These are phyloP conservation scores for Xestobium rufovillosum DNA, from an alignment of 2,888 invertebrate genomes.

Conservation along the genomic window DNA sequence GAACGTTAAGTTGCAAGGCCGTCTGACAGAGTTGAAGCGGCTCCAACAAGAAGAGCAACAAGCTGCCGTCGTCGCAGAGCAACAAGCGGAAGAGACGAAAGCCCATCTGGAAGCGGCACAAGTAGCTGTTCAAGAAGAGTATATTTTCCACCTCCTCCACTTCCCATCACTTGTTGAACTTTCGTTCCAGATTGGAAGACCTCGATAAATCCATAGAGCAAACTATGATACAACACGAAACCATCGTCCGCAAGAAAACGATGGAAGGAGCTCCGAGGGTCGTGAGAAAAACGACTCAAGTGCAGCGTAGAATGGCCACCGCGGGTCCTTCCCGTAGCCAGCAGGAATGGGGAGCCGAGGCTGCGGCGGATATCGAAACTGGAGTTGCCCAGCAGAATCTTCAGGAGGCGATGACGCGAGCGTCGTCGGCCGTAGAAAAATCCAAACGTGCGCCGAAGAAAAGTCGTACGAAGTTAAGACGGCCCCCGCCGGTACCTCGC, in stretches of 20 bases:
- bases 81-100: slow-evolving; percentile 30
- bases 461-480: slow-evolving; percentile 2
- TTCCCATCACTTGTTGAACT: not conserved
- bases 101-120: slow-evolving; percentile 33
- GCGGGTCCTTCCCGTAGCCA: not conserved
- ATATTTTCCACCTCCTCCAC: slow-evolving; percentile 12
- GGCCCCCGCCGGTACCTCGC: slow-evolving; percentile 4
- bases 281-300: slow-evolving; percentile 17
- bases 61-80: slow-evolving; percentile 25
- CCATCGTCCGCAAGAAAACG: slow-evolving; percentile 10
- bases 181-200: slow-evolving; percentile 28
- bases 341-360: slow-evolving; percentile 23
- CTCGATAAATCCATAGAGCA: slow-evolving; percentile 35
- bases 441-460: not conserved
- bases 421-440: slow-evolving; percentile 3
- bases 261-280: slow-evolving; percentile 13
- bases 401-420: slow-evolving; percentile 11
- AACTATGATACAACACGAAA: slow-evolving; percentile 32
- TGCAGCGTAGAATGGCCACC: slow-evolving; percentile 6
- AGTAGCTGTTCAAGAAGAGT: slow-evolving; percentile 32
- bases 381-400: slow-evolving; percentile 17
- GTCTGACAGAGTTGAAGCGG: slow-evolving; percentile 32
- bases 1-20: slow-evolving; percentile 33
- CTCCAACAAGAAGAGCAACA: slow-evolving; percentile 31
- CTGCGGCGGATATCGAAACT: slow-evolving; percentile 26